Evolutionary conservation across 2,888 invertebrate species (phyloP).

Genomic region (Geophilus truncorum): DNA sequence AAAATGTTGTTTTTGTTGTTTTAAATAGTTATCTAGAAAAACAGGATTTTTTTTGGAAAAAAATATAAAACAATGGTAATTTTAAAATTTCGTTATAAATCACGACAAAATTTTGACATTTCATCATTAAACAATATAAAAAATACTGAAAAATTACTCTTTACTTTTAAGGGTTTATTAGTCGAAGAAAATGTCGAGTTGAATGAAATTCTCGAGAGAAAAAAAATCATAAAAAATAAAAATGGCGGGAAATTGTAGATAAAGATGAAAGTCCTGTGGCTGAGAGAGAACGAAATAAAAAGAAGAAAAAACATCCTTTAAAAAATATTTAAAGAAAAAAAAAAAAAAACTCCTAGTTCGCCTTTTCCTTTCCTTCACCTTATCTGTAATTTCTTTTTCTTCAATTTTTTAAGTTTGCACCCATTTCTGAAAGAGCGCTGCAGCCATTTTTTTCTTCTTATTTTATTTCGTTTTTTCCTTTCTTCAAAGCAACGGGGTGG

Average conservation of each 20-base stretch:
- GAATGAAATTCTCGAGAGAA: background rate
- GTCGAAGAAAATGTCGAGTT: background rate
- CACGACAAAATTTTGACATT: too few species aligned
- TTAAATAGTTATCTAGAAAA: background rate
- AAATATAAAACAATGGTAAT: too few species aligned
- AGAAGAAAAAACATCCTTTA: background rate
- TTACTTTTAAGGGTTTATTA: too few species aligned
- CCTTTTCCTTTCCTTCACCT: constrained; percentile 13
- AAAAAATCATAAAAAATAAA: background rate
- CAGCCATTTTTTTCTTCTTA: background rate
- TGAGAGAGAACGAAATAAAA: background rate
- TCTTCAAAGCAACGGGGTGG: background rate
- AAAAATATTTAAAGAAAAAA: background rate
- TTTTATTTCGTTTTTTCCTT: background rate
- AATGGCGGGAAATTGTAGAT: constrained; percentile 27
- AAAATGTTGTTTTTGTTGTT: background rate
- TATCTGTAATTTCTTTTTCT: constrained; percentile 22
- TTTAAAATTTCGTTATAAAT: too few species aligned
- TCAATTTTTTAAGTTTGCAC: background rate
- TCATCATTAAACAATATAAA: too few species aligned
- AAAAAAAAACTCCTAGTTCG: background rate
- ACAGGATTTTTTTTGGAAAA: background rate
- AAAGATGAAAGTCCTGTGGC: constrained; percentile 10
- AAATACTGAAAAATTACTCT: too few species aligned
- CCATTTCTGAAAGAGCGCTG: background rate